These are phyloP conservation scores for Triplophysa yarkandensis DNA, from an alignment of 2,797 vertebrate genomes.

Conservation along the genomic window DNA sequence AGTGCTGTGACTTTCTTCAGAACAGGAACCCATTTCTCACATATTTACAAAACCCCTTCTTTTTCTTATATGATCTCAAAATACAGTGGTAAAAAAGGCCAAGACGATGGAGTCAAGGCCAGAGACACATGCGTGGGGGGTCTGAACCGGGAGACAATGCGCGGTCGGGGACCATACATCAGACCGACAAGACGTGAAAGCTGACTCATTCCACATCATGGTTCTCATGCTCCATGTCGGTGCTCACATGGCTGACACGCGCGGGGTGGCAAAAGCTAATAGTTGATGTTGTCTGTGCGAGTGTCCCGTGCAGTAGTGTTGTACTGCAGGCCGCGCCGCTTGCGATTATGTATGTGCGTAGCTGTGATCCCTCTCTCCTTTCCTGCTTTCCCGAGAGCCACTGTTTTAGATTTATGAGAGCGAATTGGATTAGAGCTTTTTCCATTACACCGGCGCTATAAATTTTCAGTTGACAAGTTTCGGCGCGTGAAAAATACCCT, in stretches of 20 bases:
- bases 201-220: conserved; percentile 31
- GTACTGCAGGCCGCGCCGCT: too few species aligned
- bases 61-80: conserved; percentile 30
- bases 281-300: conserved; percentile 1
- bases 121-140: conserved; percentile 52
- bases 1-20: background rate
- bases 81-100: conserved; percentile 32
- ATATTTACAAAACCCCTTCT: background rate
- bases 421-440: conserved; percentile 61
- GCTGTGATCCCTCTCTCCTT: background rate
- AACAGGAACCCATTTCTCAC: background rate
- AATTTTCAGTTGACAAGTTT: conserved; percentile 65
- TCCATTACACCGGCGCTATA: conserved; percentile 64
- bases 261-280: conserved; percentile 18
- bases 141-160: conserved; percentile 58
- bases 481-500: conserved; percentile 61
- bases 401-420: conserved; percentile 61
- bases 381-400: conserved; percentile 42
- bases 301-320: conserved; percentile 1
- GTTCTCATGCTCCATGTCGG: background rate
- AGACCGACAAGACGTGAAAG: conserved; percentile 48
- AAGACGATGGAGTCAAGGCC: conserved; percentile 36
- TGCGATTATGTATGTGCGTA: conserved; percentile 10
- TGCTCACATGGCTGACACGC: background rate
- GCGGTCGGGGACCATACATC: conserved; percentile 57